A percentile compares a stretch with the other conserved stretches of the same genome.
These are phyloP conservation scores for Apistogramma diplotaenia DNA, from an alignment of 2,113 vertebrate genomes.

Conservation along the genomic window DNA sequence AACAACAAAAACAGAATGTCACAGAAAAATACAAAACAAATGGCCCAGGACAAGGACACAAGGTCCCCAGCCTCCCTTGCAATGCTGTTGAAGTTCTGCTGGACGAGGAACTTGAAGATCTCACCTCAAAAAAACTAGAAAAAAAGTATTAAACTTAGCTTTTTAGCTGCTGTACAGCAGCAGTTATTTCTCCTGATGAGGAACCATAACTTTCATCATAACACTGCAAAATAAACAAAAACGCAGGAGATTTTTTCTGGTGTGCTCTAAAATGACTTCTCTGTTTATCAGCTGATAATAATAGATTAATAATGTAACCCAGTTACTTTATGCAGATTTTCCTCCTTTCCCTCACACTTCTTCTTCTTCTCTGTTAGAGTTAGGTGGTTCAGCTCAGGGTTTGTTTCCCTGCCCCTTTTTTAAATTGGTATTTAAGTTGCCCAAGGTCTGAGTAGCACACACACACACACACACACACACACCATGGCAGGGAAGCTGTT, in stretches of 20 bases:
- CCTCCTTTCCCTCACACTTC: constrained; percentile 25
- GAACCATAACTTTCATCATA: neutral
- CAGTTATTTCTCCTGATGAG: neutral
- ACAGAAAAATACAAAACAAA: no score
- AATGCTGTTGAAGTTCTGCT: no score
- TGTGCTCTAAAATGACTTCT: neutral
- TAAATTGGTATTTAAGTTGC: constrained; percentile 79
- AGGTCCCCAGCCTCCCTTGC: no score
- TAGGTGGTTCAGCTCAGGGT: constrained; percentile 47
- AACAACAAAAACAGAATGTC: no score
- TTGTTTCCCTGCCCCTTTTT: constrained; percentile 60
- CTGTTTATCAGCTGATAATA: neutral
- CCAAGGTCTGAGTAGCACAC: constrained; percentile 50
- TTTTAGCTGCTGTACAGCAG: no score
- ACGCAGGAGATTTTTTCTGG: neutral
- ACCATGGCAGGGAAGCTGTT: constrained; percentile 60
- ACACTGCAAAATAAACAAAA: neutral
- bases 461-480: constrained; percentile 5
- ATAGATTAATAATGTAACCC: constrained; percentile 33
- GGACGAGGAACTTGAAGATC: no score
- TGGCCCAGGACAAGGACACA: no score
- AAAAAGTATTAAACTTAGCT: no score
- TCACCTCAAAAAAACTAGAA: no score
- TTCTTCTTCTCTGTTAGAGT: constrained; percentile 61
- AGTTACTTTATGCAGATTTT: constrained; percentile 32